phyloP scores from a whole-genome alignment of 1,140 invertebrate species.

The Nautilus pompilius region DNA sequence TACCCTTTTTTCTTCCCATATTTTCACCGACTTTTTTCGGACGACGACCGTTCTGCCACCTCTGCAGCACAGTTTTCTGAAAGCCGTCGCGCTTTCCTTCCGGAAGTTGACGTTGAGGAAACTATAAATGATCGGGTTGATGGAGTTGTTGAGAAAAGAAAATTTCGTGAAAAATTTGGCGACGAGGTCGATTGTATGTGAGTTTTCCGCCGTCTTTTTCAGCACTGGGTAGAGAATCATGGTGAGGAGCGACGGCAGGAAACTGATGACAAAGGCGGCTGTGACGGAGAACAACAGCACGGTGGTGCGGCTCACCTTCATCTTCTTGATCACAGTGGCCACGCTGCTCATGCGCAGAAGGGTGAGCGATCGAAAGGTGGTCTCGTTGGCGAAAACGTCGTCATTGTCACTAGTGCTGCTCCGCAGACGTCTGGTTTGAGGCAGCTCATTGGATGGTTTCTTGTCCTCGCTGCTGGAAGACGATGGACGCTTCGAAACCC shows the following conservation, averaged over 20 bases:
- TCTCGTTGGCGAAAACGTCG: neutral
- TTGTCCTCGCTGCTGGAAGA: neutral
- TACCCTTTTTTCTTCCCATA: too few species aligned
- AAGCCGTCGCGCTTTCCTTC: constrained; percentile 26
- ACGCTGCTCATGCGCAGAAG: neutral
- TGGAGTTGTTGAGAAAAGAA: constrained; percentile 49
- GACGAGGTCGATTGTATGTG: constrained; percentile 13
- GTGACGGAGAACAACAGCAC: constrained; percentile 38
- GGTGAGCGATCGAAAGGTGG: neutral
- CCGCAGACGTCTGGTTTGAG: too few species aligned
- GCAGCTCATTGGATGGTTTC: neutral
- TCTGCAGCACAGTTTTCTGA: neutral
- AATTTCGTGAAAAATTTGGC: constrained; percentile 39
- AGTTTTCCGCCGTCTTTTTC: constrained; percentile 20
- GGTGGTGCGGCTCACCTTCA: constrained; percentile 24
- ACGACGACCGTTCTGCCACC: too few species aligned
- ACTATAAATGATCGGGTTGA: constrained; percentile 50
- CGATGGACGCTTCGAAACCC: constrained; percentile 10
- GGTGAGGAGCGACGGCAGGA: constrained; percentile 38
- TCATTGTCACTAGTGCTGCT: neutral
- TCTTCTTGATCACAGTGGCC: neutral
- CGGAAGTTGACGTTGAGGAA: constrained; percentile 49
- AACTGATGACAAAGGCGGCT: constrained; percentile 33
- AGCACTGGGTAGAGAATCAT: constrained; percentile 28
- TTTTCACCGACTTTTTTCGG: too few species aligned